Conservation (phyloP, 2,113 vertebrate genomes). For the Calidris pugnax region DNA sequence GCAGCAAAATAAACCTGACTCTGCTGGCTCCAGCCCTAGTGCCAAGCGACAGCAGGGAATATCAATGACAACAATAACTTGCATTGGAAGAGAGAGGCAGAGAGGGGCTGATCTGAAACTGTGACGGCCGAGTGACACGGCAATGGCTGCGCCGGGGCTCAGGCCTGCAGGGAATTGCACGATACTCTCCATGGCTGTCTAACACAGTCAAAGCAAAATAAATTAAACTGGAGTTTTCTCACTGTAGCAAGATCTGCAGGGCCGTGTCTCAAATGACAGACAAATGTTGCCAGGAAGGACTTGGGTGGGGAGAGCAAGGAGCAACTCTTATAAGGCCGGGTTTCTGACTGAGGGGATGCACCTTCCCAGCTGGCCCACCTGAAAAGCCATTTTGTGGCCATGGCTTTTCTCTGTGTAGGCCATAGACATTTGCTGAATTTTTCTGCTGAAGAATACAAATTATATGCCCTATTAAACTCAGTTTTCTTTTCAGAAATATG, state of each 20-base stretch:
- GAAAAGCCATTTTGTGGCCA: not conserved
- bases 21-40: not conserved
- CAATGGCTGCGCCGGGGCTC: too few relatives aligned
- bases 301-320: not conserved
- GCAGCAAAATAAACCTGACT: not conserved
- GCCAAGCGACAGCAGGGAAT: not conserved
- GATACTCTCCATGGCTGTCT: fast-evolving
- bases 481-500: not conserved
- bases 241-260: not conserved
- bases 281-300: not conserved
- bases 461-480: not conserved
- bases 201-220: not conserved
- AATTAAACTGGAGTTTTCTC: not conserved
- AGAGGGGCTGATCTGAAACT: not conserved
- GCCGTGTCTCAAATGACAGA: fast-evolving
- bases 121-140: fast-evolving
- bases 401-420: not conserved
- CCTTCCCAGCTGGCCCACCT: not conserved
- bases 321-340: not conserved
- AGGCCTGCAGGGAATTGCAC: fast-evolving
- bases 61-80: fast-evolving
- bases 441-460: not conserved
- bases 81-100: not conserved
- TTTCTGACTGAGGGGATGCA: not conserved
- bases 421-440: not conserved